These are phyloP conservation scores for Martes martes DNA, from an alignment of 2,113 vertebrate genomes.

Conservation along the genomic window DNA sequence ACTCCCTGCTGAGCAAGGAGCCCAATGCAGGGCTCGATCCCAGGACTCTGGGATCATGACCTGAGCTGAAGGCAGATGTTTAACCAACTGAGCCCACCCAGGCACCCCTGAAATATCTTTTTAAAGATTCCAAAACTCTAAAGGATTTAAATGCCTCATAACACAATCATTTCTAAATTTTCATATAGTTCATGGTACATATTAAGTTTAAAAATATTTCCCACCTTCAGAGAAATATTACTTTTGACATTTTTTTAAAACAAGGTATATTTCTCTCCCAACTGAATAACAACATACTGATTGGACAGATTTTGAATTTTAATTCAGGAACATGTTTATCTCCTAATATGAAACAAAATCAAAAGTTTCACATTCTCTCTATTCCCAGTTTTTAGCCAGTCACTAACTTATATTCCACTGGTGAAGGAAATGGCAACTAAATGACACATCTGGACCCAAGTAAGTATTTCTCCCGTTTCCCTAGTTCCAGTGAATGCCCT, in stretches of 20 bases:
- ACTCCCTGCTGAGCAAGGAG: too few species aligned
- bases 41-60: too few species aligned
- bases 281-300: neutral
- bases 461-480: neutral
- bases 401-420: neutral
- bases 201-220: slow-evolving; percentile 8
- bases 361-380: neutral
- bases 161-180: neutral
- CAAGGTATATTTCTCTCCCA: neutral
- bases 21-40: too few species aligned
- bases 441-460: neutral
- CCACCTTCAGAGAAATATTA: neutral
- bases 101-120: neutral
- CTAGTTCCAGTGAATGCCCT: neutral
- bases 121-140: slow-evolving; percentile 11
- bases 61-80: neutral
- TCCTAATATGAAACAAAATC: slow-evolving; percentile 9
- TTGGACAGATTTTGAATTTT: neutral
- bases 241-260: neutral
- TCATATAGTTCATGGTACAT: neutral
- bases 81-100: neutral
- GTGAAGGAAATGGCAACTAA: neutral
- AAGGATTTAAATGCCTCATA: neutral
- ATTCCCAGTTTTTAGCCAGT: neutral
- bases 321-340: neutral